Evolutionary conservation across 2,113 vertebrate species (phyloP).

Genomic region (Nothocercus julius): DNA sequence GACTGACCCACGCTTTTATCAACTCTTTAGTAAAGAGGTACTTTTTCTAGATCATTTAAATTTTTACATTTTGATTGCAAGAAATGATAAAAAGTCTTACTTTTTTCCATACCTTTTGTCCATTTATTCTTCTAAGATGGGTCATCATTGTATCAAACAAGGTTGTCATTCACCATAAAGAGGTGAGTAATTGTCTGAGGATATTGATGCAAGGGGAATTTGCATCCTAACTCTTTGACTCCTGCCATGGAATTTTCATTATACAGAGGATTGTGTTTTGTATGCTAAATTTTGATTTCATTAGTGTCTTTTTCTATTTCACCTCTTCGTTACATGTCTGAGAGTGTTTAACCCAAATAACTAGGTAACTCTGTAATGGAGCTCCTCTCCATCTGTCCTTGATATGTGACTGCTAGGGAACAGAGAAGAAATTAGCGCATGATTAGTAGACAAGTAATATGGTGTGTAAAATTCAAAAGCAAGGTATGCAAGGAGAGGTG

Average conservation of each 20-base stretch:
- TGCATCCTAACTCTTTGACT: not conserved
- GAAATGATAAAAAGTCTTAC: slow-evolving; percentile 14
- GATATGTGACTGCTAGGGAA: not conserved
- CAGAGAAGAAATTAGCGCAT: not conserved
- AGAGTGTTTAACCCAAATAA: not conserved
- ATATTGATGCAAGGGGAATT: not conserved
- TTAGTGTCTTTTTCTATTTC: slow-evolving; percentile 22
- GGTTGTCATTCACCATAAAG: slow-evolving; percentile 28
- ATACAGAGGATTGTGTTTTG: not conserved
- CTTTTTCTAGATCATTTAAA: slow-evolving; percentile 56
- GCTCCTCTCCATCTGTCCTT: not conserved
- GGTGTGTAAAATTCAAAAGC: not conserved
- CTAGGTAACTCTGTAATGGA: not conserved
- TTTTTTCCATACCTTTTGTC: slow-evolving; percentile 6
- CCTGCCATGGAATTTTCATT: not conserved
- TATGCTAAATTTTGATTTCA: not conserved
- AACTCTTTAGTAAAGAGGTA: slow-evolving; percentile 69
- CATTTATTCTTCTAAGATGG: slow-evolving; percentile 29
- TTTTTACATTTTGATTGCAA: slow-evolving; percentile 62
- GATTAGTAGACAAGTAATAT: not conserved
- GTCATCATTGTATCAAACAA: not conserved
- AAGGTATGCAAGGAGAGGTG: not conserved
- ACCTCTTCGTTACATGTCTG: not conserved
- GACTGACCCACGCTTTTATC: slow-evolving; percentile 74
- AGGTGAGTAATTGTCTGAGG: slow-evolving; percentile 12